phyloP scores from a whole-genome alignment of 2,113 vertebrate species.

The Mesoclemmys tuberculata region DNA sequence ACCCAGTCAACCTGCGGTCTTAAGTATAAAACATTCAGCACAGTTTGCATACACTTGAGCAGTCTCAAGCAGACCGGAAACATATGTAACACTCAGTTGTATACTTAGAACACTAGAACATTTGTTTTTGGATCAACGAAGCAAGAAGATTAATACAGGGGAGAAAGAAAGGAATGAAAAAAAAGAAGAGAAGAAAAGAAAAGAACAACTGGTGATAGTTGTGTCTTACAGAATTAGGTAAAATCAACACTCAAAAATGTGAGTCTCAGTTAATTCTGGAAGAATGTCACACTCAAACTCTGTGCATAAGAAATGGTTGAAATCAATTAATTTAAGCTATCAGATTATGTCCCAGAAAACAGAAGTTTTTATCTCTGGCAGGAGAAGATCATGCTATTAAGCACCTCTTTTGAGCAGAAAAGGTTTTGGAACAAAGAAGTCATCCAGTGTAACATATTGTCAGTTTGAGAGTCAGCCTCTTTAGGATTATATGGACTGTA shows the following conservation, averaged over 20 bases:
- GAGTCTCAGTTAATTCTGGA: not conserved
- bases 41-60: not conserved
- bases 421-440: not conserved
- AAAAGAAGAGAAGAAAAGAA: not conserved
- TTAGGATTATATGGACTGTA: not conserved
- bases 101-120: not conserved
- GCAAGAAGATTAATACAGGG: not conserved
- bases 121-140: not conserved
- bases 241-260: not conserved
- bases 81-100: not conserved
- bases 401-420: slow-evolving; percentile 35
- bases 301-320: not conserved
- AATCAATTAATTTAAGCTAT: not conserved
- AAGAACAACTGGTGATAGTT: not conserved
- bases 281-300: not conserved
- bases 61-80: not conserved
- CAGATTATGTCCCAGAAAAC: not conserved
- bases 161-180: not conserved
- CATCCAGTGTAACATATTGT: not conserved
- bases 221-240: not conserved
- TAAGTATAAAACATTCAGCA: not conserved
- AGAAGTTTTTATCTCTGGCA: not conserved
- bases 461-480: not conserved
- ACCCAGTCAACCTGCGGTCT: not conserved
- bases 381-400: not conserved